Evolutionary conservation across 2,113 vertebrate genomes (phyloP), one percentile per base, ranked within the genome.

Genomic region (Jacana jacana): DNA sequence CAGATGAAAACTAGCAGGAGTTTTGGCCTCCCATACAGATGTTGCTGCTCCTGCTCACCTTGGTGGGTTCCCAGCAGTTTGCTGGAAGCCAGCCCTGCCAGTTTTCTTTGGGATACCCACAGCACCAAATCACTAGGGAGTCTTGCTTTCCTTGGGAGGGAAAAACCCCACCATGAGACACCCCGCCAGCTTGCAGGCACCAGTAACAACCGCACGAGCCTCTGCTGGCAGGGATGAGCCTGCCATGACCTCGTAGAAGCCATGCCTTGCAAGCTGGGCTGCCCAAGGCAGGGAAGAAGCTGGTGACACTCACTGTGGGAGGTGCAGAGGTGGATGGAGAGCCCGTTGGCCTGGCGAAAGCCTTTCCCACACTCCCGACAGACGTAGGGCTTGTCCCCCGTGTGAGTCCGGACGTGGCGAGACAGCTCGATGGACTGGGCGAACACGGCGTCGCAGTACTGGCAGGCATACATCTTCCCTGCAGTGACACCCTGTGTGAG

Each of bases 401-500:
- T 99, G 98, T 99, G 99, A 4, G 99, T 99, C 33, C 98, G 96
- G 76, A 99, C 98, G 0, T 99, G 99, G 13, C 98, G 98, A 0
- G 98, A 99, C 87, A 99, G 98, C 94, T 99, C 98, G 0, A 99
- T 99, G 78, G 98, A 99, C 97, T 99, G 99, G 31, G 99, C 98
- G 4, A 99, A 99, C 39, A 98, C 97, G 0, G 98, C 98, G 1
- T 99, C 97, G 10, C 99, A 99, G 85, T 99, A 99, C 97, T 99
- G 99, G 91, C 99, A 99, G 10, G 97, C 98, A 0, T 98, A 99
- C 99, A 99, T 99, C 91, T 99, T 99, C 63, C 99, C 99, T 99
- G 95, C 40, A 97, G 91, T 0, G 39, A 94, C 60, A 95, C 2
- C 19, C 28, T 10, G 19, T n/a, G 39, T 18, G 25, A 91, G 73